Conservation (phyloP, 2,888 invertebrate genomes). For the Dolichopus griseipennis region DNA sequence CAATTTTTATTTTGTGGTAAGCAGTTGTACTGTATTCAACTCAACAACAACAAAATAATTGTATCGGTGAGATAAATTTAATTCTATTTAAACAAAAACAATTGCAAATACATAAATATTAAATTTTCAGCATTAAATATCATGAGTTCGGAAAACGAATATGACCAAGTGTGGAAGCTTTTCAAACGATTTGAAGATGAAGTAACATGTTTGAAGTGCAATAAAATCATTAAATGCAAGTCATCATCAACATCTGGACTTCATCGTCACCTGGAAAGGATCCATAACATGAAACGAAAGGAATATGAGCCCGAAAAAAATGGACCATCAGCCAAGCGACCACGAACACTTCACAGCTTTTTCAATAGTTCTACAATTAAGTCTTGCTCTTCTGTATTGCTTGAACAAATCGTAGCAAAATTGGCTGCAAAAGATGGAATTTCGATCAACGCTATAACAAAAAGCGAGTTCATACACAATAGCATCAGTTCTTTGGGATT, state of each 20-base stretch:
- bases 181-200: conserved; percentile 8
- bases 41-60: conserved; percentile 9
- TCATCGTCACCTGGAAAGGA: conserved; percentile 9
- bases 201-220: conserved; percentile 8
- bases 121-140: conserved; percentile 7
- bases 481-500: background rate
- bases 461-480: conserved; percentile 9
- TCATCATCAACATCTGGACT: conserved; percentile 12
- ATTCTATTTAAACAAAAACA: background rate
- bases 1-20: too few species aligned
- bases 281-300: conserved; percentile 13
- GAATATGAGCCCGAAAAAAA: conserved; percentile 7
- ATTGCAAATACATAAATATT: conserved; percentile 8
- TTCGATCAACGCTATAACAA: conserved; percentile 10
- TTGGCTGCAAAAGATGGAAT: conserved; percentile 11
- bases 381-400: background rate
- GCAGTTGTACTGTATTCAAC: conserved; percentile 8
- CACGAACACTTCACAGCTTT: conserved; percentile 7
- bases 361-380: background rate
- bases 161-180: conserved; percentile 10
- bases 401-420: conserved; percentile 6
- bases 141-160: conserved; percentile 8
- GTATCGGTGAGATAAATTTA: background rate
- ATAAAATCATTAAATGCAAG: conserved; percentile 8
- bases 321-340: conserved; percentile 8